Evolutionary conservation across 2,888 invertebrate species (phyloP), one percentile per base, ranked within the genome.

Genomic region (Parapristionchus giblindavisi): DNA sequence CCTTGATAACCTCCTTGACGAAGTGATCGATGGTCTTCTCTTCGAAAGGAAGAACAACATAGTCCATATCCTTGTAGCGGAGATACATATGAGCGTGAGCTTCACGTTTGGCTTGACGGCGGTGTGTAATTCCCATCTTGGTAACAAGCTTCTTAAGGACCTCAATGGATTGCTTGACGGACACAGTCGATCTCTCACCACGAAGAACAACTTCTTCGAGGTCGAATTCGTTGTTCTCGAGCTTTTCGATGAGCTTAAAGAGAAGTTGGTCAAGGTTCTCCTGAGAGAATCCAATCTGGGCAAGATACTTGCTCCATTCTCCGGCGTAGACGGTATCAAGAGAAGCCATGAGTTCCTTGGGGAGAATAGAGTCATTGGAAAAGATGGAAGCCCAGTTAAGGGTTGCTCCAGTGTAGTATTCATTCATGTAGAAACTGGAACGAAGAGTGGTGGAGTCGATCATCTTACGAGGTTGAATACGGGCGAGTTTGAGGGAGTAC

Each of bases 31-130:
- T 34, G 40, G 65, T 48, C 71, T 84, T 76, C 29, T 77, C 77
- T 56, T 80, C 81, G 58, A 87, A 54, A 65, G 86, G 85, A 68
- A 86, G 78, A 24, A 86, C 75, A 61, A 80, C 82, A 76, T 77
- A 79, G 77, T 87, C 86, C 77, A 85, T 80, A 65, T 85, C 80
- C 74, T 79, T 80, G 81, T 79, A 72, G 79, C 83, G 79, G 65
- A 81, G 51, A 76, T 78, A 79, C 70, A 78, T 21, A 77, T 81
- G 78, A 63, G 79, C 81, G 54, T 74, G 78, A 48, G 77, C 76
- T 48, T 78, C 77, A 65, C 77, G 51, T 24, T 61, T 52, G 65
- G 56, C 32, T 73, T 75, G 43, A 63, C 75, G 72, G 36, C 80
- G 79, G 72, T 76, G 40, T 24, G 79, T 80, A 80, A 79, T 81